Evolutionary conservation across 2,113 vertebrate genomes (phyloP).

Genomic region (Marmota flaviventris): DNA sequence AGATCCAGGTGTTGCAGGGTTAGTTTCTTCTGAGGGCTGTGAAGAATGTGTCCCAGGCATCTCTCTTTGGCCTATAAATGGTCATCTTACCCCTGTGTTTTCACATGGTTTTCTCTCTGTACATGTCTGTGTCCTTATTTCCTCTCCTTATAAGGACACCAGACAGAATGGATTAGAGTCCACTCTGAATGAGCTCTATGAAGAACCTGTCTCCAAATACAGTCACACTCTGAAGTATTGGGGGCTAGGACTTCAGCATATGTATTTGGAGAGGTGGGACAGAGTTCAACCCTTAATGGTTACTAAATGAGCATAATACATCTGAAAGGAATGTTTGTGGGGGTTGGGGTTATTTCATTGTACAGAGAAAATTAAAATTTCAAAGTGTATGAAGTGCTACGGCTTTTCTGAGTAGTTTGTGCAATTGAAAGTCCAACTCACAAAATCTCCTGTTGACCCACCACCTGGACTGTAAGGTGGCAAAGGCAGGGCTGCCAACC

Average conservation of each 20-base stretch:
- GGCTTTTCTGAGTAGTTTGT: background rate
- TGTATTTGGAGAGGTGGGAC: background rate
- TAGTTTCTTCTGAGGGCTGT: background rate
- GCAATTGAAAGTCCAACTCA: background rate
- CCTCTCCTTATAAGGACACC: background rate
- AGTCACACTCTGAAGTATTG: background rate
- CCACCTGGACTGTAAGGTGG: background rate
- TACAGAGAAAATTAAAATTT: background rate
- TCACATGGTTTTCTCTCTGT: fast-evolving
- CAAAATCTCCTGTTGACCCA: background rate
- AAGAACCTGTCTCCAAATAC: background rate
- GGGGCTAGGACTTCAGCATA: background rate
- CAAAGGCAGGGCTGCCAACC: background rate
- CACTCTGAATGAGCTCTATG: background rate
- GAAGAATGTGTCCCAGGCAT: background rate
- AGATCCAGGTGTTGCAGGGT: background rate
- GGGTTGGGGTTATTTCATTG: background rate
- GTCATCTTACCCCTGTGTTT: background rate
- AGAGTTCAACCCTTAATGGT: background rate
- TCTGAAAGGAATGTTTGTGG: background rate
- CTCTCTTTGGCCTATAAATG: background rate
- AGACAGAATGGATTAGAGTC: background rate
- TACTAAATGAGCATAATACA: background rate
- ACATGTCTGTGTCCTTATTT: background rate
- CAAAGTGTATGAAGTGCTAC: background rate